Conservation (phyloP, 2,888 invertebrate genomes). For the Acanthosepion esculentum region DNA sequence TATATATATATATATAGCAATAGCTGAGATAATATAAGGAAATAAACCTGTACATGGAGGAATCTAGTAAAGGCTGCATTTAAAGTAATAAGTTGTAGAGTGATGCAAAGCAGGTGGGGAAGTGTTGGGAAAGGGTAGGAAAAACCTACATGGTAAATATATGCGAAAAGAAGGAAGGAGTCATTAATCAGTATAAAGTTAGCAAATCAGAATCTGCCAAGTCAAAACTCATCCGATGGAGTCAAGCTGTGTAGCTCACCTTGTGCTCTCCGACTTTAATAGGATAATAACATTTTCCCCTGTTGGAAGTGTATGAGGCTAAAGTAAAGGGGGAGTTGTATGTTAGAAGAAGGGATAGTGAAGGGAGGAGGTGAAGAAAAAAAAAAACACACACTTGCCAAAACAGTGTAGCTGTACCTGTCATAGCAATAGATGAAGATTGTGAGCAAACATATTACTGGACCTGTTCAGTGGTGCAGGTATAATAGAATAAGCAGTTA, state of each 20-base stretch:
- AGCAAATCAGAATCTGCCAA: conserved; percentile 20
- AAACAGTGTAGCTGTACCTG: background rate
- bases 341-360: background rate
- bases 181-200: background rate
- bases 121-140: background rate
- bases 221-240: background rate
- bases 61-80: background rate
- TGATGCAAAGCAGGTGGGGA: background rate
- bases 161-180: background rate
- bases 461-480: conserved; percentile 33
- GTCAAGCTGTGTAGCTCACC: conserved; percentile 10
- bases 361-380: background rate
- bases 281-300: conserved; percentile 9
- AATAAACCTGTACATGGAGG: background rate
- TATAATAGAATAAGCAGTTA: conserved; percentile 23
- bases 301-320: background rate
- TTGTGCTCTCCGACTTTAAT: background rate
- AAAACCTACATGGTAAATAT: background rate
- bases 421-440: background rate
- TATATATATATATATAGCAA: background rate
- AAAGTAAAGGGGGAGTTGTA: background rate
- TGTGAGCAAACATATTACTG: background rate
- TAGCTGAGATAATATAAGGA: background rate
- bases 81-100: background rate
- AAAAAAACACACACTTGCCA: background rate